Evolutionary conservation across 2,888 invertebrate species (phyloP), one percentile per base, ranked within the genome.

Genomic region (Pyralis farinalis): DNA sequence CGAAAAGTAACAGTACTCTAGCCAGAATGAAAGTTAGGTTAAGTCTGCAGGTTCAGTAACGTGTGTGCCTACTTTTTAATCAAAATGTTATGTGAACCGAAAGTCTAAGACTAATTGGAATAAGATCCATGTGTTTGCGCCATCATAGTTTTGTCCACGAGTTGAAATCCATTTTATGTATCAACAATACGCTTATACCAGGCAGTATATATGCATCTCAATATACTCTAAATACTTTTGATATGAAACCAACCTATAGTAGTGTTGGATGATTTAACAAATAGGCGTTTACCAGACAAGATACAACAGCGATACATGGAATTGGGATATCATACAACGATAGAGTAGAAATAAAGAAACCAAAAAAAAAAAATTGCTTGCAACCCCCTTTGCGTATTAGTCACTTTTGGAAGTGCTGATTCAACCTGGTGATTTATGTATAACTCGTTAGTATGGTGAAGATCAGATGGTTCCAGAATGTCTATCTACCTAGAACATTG

Each of bases 371-470:
- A 49, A 44, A 51, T 35, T 34, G 41, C 21, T 40, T 21, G 39
- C 36, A 42, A 51, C 49, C 47, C 51, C 51, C 41, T 39, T 42
- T 50, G 42, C 34, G 46, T 40, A 49, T 49, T 54, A 58, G 58
- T 65, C 53, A 58, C 59, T 61, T 58, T 56, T 55, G n/a, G 47
- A 34, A 55, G 67, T 68, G 68, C 64, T 52, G 16, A 47, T 44
- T 50, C 49, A 63, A 53, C 57, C 49, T 40, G 22, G 50, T 49
- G 47, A 44, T 35, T 44, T 32, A 32, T 32, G 25, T 11, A 44
- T 28, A 40, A 30, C 40, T 33, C 40, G 42, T 49, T 36, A 54
- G 37, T 49, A 32, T 46, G 40, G 46, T 39, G 42, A 45, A 45
- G 39, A 49, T 12, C 48, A 51, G 36, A 52, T 47, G 42, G 39